These are phyloP conservation scores for Ostrea denselamellosa DNA, from an alignment of 1,140 invertebrate genomes.

Conservation along the genomic window DNA sequence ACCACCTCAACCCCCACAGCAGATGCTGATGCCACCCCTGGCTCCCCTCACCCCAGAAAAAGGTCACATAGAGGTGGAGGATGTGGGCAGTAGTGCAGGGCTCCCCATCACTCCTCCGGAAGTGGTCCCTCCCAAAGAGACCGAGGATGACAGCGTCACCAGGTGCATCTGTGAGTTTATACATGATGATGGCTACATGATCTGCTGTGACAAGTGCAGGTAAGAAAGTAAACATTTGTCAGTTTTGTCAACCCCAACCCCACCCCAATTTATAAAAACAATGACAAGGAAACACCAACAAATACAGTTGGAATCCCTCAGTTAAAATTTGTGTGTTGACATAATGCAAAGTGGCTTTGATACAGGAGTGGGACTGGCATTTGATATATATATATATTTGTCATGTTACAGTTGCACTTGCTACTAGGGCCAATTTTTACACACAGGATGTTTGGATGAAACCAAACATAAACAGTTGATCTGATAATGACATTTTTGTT, in stretches of 20 bases:
- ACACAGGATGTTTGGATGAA: too few species aligned
- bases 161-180: constrained; percentile 96
- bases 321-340: too few species aligned
- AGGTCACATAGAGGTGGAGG: constrained; percentile 79
- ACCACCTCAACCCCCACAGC: constrained; percentile 74
- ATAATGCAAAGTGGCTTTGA: too few species aligned
- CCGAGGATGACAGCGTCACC: constrained; percentile 87
- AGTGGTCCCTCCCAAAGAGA: constrained; percentile 61
- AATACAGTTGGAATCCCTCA: too few species aligned
- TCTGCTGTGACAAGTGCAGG: constrained; percentile 93
- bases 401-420: too few species aligned
- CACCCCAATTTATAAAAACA: too few species aligned
- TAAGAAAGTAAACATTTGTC: constrained; percentile 77
- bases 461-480: too few species aligned
- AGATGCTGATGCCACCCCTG: constrained; percentile 27
- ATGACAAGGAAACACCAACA: too few species aligned
- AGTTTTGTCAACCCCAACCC: not conserved
- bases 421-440: too few species aligned
- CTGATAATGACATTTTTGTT: too few species aligned
- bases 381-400: too few species aligned
- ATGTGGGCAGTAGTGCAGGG: constrained; percentile 67
- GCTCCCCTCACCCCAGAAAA: constrained; percentile 74
- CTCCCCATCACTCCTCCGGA: constrained; percentile 59
- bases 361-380: too few species aligned
- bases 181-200: constrained; percentile 99